Base-by-base conservation (phyloP, 1,140 invertebrate genomes). In the Asbolus verrucosus region DNA sequence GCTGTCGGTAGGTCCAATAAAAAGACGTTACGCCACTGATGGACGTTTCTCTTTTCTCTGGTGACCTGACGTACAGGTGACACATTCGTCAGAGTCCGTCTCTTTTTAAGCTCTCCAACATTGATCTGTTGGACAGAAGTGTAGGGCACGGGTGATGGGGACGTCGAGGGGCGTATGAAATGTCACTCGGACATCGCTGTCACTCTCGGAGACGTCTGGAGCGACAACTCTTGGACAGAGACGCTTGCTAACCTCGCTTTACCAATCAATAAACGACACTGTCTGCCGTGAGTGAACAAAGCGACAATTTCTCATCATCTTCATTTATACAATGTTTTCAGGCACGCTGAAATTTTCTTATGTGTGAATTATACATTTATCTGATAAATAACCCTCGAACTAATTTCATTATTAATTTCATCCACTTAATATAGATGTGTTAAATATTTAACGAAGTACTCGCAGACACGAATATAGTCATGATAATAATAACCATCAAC, bases 181-280 rank as follows among this genome's bases (percentile, higher is more conserved):
- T 67, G 67, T 73, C 71, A 73, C 71, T 73, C 71, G 71, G 71
- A 73, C 71, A 73, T 54, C 67, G 71, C 71, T 73, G 71, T 73
- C 71, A 73, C 67, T 73, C 71, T 69, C 46, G 21, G 61, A 73
- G 67, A 73, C 61, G 71, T 73, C 71, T 73, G 62, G 67, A 73
- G 43, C 71, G 71, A 73, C 71, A 69, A 63, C 50, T 73, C 67
- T 67, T 50, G 63, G 60, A 73, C 71, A 67, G 27, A 54, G 65
- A 67, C 65, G 67, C 60, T 59, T 63, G 65, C 38, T 19, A 54
- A 63, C 61, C 19, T 63, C 33, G 33, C 59, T 54, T n/a, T 54
- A 62, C 61, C 31, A 63, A 63, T 63, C 61, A 41, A 63, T 63
- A 63, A 63, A 63, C 61, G 61, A 63, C 61, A 63, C 33, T 63